Percentiles rank a stretch among this genome's conserved stretches.
Evolutionary conservation across 1,140 invertebrate genomes (phyloP).

Genomic region (Heliconius congener): DNA sequence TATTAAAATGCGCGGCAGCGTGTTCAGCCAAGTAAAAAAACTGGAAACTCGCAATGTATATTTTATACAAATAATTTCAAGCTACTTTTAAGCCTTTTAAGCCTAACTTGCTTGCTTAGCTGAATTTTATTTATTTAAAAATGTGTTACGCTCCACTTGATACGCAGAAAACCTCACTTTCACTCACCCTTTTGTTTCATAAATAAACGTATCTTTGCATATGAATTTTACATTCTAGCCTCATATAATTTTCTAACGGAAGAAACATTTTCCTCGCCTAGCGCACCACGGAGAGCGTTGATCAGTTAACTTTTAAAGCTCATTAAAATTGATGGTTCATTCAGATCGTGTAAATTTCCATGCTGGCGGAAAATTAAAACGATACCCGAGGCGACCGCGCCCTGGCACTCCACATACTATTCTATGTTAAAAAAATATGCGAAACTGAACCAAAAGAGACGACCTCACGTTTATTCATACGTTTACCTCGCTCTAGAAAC

Average conservation of each 20-base stretch:
- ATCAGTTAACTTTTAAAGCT: conserved; percentile 79
- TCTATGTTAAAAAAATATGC: conserved; percentile 46
- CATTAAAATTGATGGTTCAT: conserved; percentile 81
- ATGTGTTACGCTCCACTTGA: neutral
- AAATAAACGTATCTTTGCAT: conserved; percentile 9
- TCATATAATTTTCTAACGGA: conserved; percentile 46
- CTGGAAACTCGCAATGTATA: no score
- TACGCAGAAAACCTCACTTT: neutral
- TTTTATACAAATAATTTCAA: no score
- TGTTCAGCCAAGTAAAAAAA: no score
- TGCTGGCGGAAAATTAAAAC: conserved; percentile 79
- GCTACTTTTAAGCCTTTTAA: no score
- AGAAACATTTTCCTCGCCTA: conserved; percentile 46
- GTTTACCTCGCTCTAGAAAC: conserved; percentile 61
- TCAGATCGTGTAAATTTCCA: conserved; percentile 73
- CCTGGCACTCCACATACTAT: conserved; percentile 47
- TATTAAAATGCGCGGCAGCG: no score
- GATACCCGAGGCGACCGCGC: conserved; percentile 67
- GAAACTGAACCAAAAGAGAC: conserved; percentile 38
- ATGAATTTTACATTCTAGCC: neutral
- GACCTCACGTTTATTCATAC: conserved; percentile 54
- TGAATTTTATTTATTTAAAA: neutral
- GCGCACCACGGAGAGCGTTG: conserved; percentile 49
- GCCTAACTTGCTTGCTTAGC: neutral
- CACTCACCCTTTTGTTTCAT: neutral